A percentile compares a stretch with the other conserved stretches of the same genome.
Evolutionary conservation across 2,888 invertebrate genomes (phyloP).

Genomic region (Schizaphis graminum): DNA sequence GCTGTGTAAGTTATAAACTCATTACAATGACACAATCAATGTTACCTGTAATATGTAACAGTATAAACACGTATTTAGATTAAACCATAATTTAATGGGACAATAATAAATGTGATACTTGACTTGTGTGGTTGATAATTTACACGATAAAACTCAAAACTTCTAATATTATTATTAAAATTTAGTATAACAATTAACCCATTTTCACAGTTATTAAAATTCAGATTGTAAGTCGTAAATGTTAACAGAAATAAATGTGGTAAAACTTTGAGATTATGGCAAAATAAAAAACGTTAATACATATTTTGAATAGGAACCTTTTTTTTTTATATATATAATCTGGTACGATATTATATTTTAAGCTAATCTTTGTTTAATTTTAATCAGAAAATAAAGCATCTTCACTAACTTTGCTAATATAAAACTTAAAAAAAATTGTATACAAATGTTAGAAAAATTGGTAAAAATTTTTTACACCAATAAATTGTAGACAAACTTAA

Average conservation of each 20-base stretch:
- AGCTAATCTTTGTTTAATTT: not conserved
- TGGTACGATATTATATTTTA: not conserved
- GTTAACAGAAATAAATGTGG: not conserved
- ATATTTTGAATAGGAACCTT: constrained; percentile 17
- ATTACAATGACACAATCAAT: not conserved
- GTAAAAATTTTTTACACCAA: not conserved
- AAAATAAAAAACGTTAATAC: constrained; percentile 7
- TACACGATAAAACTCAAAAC: not conserved
- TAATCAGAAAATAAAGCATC: constrained; percentile 7
- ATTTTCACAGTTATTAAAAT: not conserved
- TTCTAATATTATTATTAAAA: not conserved
- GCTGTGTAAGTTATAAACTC: not conserved
- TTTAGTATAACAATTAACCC: not conserved
- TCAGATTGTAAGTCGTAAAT: not conserved
- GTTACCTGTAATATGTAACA: not conserved
- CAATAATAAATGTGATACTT: not conserved
- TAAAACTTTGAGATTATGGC: not conserved
- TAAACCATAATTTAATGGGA: not conserved
- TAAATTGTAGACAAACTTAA: constrained; percentile 19
- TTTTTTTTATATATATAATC: not conserved
- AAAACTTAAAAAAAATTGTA: constrained; percentile 26
- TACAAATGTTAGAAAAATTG: constrained; percentile 23
- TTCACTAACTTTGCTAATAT: not conserved
- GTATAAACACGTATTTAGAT: not conserved
- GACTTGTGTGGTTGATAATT: not conserved